Percentiles rank a stretch among this genome's conserved stretches.
Evolutionary conservation across 2,888 invertebrate genomes (phyloP).

Genomic region (Lithophane semibrunnea): DNA sequence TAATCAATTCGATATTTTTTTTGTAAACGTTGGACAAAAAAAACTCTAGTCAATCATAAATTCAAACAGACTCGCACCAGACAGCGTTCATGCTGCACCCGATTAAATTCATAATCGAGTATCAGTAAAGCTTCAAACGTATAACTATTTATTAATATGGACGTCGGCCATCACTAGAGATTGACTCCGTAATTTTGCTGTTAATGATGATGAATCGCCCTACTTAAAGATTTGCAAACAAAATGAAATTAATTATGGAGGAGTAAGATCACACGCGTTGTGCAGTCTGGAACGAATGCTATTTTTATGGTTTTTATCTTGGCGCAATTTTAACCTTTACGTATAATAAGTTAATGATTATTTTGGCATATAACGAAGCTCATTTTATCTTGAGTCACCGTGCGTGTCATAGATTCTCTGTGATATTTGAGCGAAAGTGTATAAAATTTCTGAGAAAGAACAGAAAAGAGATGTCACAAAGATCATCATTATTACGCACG

Average conservation of each 20-base stretch:
- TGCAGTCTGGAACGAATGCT: conserved; percentile 29
- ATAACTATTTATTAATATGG: background rate
- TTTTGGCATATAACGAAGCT: conserved; percentile 35
- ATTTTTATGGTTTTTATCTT: conserved; percentile 22
- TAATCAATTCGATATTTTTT: background rate
- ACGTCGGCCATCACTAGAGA: conserved; percentile 20
- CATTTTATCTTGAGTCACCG: conserved; percentile 13
- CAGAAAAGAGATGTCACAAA: conserved; percentile 1
- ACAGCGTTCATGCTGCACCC: background rate
- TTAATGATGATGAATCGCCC: conserved; percentile 18
- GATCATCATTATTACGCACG: conserved; percentile 22
- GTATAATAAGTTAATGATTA: conserved; percentile 26
- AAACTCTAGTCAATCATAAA: no score
- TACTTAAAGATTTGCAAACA: conserved; percentile 35
- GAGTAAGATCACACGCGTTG: conserved; percentile 39
- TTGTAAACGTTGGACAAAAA: background rate
- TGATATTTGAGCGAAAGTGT: conserved; percentile 53
- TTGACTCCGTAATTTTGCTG: background rate
- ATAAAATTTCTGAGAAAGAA: conserved; percentile 41
- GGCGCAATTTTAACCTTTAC: conserved; percentile 45
- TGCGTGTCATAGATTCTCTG: conserved; percentile 5
- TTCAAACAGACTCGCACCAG: no score
- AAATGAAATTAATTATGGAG: conserved; percentile 36
- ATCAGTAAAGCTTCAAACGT: background rate
- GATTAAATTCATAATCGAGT: background rate